Percentiles rank a stretch among this genome's conserved stretches.
These are phyloP conservation scores for Dermolepida albohirtum DNA, from an alignment of 2,888 invertebrate species.

Conservation along the genomic window DNA sequence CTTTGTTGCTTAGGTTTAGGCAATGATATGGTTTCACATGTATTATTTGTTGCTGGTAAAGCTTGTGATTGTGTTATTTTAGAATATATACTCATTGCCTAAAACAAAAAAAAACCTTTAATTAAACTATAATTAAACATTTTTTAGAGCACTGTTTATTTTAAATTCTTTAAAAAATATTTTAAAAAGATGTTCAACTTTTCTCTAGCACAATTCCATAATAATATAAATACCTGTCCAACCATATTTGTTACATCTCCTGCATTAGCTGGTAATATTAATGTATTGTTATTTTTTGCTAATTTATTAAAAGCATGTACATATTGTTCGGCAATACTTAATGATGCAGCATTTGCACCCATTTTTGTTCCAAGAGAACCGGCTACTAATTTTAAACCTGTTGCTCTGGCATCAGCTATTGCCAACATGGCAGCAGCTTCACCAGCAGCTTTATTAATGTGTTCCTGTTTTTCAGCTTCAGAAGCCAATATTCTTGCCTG, in stretches of 20 bases:
- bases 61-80: conserved; percentile 64
- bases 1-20: conserved; percentile 6
- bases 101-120: conserved; percentile 52
- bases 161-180: too few species aligned
- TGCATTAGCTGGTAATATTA: conserved; percentile 92
- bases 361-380: conserved; percentile 69
- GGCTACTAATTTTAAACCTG: conserved; percentile 83
- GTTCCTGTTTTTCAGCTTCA: conserved; percentile 95
- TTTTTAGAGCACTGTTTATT: neutral
- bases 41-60: conserved; percentile 11
- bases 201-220: too few species aligned
- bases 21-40: conserved; percentile 5
- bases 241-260: conserved; percentile 84
- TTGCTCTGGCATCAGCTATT: conserved; percentile 91
- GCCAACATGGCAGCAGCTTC: conserved; percentile 92
- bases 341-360: conserved; percentile 90
- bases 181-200: too few species aligned
- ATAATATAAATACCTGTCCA: conserved; percentile 74
- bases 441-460: conserved; percentile 93
- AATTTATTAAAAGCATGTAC: conserved; percentile 93
- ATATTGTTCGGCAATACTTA: conserved; percentile 96
- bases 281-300: conserved; percentile 93
- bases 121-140: neutral
- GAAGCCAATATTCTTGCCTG: conserved; percentile 89
- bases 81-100: conserved; percentile 75